Evolutionary conservation across 2,113 vertebrate species (phyloP).

Genomic region (Reinhardtius hippoglossoides): DNA sequence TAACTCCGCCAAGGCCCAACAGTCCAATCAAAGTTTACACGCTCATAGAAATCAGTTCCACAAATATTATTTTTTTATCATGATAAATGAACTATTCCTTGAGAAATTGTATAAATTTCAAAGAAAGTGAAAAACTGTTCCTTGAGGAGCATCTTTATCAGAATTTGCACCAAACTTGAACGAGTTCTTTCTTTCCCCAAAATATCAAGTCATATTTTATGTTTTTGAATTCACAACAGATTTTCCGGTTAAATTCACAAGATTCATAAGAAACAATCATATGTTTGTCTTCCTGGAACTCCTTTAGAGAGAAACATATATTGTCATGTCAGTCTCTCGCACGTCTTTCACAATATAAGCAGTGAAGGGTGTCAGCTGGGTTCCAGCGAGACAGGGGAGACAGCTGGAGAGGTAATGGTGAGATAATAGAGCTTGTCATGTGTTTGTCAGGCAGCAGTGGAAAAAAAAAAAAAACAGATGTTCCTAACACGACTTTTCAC

Average conservation of each 20-base stretch:
- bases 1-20: too few relatives aligned
- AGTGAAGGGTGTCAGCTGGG: constrained; percentile 52
- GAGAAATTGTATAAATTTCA: too few relatives aligned
- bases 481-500: constrained; percentile 53
- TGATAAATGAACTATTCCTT: too few relatives aligned
- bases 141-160: too few relatives aligned
- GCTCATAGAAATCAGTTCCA: too few relatives aligned
- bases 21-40: too few relatives aligned
- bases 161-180: too few relatives aligned
- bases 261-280: neutral
- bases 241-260: neutral
- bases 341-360: constrained; percentile 39
- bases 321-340: constrained; percentile 24
- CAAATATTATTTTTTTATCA: too few relatives aligned
- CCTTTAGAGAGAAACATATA: constrained; percentile 17
- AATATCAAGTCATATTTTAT: too few relatives aligned
- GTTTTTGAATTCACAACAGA: neutral
- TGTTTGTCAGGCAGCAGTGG: constrained; percentile 63
- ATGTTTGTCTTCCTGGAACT: too few relatives aligned
- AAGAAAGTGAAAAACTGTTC: too few relatives aligned
- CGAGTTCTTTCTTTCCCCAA: too few relatives aligned
- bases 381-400: constrained; percentile 47
- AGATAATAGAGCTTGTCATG: constrained; percentile 74
- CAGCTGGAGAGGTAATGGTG: constrained; percentile 71
- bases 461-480: constrained; percentile 54